Base-by-base conservation (phyloP, 1,140 invertebrate genomes). In the Neuroterus valhalla region DNA sequence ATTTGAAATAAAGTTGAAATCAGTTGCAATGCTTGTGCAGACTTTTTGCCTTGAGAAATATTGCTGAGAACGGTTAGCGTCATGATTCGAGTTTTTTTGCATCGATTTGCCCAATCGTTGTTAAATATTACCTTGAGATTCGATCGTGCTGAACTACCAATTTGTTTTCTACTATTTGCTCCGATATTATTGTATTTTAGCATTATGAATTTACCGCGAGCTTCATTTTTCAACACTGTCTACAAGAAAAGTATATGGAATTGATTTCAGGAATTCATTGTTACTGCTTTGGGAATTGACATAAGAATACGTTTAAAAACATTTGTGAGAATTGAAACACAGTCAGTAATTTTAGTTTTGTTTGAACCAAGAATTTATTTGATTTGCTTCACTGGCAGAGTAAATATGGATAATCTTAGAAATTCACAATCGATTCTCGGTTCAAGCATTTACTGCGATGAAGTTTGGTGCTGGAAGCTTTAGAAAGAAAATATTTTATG, bases 1-100 rank as follows among this genome's bases (percentile, higher is more conserved):
- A 38, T 38, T 26, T 15, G 15, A 62, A 62, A 31, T 26, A 62
- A 62, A 62, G 55, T 62, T 62, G 55, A 23, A 38, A 62, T 62
- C 26, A 31, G 26, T 62, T 62, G 31, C 52, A 55, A 26, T 31
- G 21, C 55, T 62, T 14, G 21, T 31, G 17, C 14, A 12, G 14
- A 23, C 31, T 62, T 48, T 62, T 62, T 62, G 26, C 14, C 12
- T 38, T 31, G n/a, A 15, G 31, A 11, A 62, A 62, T 62, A 15
- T 31, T 31, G 26, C 55, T 26, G n/a, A 62, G 55, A 62, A 62
- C 55, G 15, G 55, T 62, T 62, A 62, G 26, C 55, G 55, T 62
- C 55, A 62, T 26, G 55, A 62, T 62, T 62, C 26, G 5, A 31
- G 31, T 31, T 62, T 62, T 62, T 62, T 50, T 62, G 55, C 15